A percentile compares a stretch with the other conserved stretches of the same genome.
Conservation (phyloP, 2,888 invertebrate species). For the Melanophora roralis region DNA sequence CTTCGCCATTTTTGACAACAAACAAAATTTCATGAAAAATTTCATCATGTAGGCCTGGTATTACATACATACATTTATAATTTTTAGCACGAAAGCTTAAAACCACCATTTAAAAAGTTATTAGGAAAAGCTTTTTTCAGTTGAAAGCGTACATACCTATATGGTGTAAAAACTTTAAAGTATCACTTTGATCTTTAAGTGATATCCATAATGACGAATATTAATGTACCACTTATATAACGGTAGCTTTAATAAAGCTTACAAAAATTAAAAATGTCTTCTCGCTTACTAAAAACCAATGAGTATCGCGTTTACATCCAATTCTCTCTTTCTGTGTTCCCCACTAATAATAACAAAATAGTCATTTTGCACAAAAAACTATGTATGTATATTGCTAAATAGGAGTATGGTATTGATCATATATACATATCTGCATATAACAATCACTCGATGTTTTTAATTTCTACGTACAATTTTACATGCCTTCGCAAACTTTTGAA, state of each 20-base stretch:
- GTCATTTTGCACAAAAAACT: slow-evolving; percentile 26
- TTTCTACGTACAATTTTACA: slow-evolving; percentile 68
- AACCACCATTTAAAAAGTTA: slow-evolving; percentile 56
- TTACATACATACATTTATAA: too few relatives aligned
- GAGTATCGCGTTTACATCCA: slow-evolving; percentile 50
- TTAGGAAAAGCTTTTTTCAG: slow-evolving; percentile 64
- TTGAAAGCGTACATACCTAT: slow-evolving; percentile 67
- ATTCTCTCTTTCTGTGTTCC: neutral
- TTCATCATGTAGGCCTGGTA: too few relatives aligned
- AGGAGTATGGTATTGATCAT: slow-evolving; percentile 12
- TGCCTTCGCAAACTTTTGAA: slow-evolving; percentile 75
- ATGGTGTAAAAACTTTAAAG: slow-evolving; percentile 60
- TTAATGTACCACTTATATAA: slow-evolving; percentile 70
- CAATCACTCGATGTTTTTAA: slow-evolving; percentile 34
- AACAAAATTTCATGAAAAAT: too few relatives aligned
- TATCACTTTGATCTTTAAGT: slow-evolving; percentile 65
- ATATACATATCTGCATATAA: neutral
- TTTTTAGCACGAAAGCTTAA: slow-evolving; percentile 67
- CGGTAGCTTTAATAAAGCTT: slow-evolving; percentile 46
- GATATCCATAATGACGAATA: slow-evolving; percentile 75
- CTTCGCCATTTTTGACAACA: too few relatives aligned
- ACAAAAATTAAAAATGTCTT: slow-evolving; percentile 44
- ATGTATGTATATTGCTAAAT: slow-evolving; percentile 49
- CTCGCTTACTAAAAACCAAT: slow-evolving; percentile 52
- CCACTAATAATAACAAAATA: neutral